phyloP scores from a whole-genome alignment of 2,797 vertebrate species.

The Garrulus glandarius region DNA sequence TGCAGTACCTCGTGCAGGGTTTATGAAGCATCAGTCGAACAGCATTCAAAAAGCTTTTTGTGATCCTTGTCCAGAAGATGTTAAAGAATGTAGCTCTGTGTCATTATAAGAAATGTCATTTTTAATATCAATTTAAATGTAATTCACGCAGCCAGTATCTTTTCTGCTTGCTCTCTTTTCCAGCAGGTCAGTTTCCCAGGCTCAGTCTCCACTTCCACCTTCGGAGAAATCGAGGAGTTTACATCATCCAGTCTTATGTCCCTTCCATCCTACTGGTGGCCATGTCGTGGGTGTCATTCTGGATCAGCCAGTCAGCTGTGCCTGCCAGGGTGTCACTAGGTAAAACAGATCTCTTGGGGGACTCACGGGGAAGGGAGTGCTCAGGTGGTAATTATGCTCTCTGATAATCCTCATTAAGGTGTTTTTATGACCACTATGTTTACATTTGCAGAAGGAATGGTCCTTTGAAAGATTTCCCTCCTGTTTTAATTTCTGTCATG shows the following conservation, averaged over 20 bases:
- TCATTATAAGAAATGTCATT: neutral
- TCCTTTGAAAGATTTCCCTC: neutral
- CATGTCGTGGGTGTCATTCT: constrained; percentile 99
- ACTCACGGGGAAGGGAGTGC: neutral
- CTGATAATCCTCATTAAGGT: neutral
- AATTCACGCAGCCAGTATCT: neutral
- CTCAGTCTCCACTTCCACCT: constrained; percentile 92
- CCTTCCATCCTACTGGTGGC: constrained; percentile 94
- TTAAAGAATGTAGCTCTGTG: neutral
- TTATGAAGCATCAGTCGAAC: neutral
- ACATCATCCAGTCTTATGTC: constrained; percentile 99
- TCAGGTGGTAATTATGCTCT: neutral
- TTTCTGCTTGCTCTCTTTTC: neutral
- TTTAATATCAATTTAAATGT: neutral
- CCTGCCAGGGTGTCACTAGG: constrained; percentile 95
- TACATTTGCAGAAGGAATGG: neutral
- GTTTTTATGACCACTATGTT: neutral
- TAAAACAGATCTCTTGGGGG: constrained; percentile 44
- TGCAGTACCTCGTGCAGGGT: neutral
- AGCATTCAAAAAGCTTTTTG: neutral
- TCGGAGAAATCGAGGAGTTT: constrained; percentile 91
- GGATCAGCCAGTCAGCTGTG: constrained; percentile 98
- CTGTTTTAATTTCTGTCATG: neutral
- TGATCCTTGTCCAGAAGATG: neutral
- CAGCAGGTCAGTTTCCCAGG: constrained; percentile 93